Conservation (phyloP, 2,888 invertebrate species). For the Oegoconia quadripuncta region DNA sequence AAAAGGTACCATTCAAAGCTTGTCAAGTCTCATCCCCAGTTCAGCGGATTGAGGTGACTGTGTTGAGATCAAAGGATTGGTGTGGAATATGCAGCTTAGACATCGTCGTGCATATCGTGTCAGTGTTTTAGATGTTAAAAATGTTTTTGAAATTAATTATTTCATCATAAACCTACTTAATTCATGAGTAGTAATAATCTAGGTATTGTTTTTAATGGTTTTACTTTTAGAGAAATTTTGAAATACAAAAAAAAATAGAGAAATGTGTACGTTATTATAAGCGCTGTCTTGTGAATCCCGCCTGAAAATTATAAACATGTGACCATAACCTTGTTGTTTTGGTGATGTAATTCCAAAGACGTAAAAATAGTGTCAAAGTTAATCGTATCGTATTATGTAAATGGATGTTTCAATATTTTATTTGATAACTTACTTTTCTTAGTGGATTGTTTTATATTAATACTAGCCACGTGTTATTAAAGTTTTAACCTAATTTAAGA, state of each 20-base stretch:
- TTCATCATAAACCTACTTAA: too few species aligned
- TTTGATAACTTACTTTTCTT: conserved; percentile 10
- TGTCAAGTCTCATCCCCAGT: too few species aligned
- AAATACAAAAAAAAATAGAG: not conserved
- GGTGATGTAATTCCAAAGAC: conserved; percentile 79
- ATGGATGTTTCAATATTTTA: conserved; percentile 33
- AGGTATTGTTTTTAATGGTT: conserved; percentile 12
- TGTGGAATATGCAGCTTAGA: too few species aligned
- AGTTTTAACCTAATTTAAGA: conserved; percentile 15
- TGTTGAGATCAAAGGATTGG: too few species aligned
- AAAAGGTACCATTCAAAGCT: too few species aligned
- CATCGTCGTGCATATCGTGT: too few species aligned
- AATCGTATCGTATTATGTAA: conserved; percentile 53
- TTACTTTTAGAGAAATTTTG: conserved; percentile 10
- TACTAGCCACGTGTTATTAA: conserved; percentile 16
- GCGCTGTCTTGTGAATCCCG: conserved; percentile 59
- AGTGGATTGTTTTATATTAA: conserved; percentile 17
- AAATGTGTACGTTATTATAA: conserved; percentile 15
- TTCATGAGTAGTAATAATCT: too few species aligned
- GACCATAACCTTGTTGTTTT: conserved; percentile 76
- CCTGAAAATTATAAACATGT: conserved; percentile 65
- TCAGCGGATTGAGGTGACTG: too few species aligned
- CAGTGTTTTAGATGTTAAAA: too few species aligned
- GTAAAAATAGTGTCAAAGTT: conserved; percentile 72
- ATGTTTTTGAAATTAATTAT: too few species aligned